Conservation (phyloP, 2,888 invertebrate species). For the Caenorhabditis japonica region DNA sequence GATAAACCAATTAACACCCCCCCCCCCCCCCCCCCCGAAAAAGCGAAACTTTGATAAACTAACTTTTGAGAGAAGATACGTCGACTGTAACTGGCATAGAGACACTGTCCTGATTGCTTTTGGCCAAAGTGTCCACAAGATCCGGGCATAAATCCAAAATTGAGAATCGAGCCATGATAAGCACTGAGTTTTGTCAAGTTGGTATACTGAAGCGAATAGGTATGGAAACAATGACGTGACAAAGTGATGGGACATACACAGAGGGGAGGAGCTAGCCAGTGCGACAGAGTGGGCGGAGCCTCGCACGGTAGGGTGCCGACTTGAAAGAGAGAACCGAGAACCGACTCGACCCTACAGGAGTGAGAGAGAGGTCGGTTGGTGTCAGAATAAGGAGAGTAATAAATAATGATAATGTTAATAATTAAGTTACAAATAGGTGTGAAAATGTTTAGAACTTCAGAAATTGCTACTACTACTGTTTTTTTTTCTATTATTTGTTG, state of each 20-base stretch:
- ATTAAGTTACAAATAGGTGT: slow-evolving; percentile 7
- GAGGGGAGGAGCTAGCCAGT: slow-evolving; percentile 39
- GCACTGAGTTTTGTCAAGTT: slow-evolving; percentile 35
- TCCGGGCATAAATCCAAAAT: slow-evolving; percentile 65
- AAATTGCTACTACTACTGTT: too few relatives aligned
- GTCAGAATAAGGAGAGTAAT: not conserved
- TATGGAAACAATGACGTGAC: slow-evolving; percentile 52
- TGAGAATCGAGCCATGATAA: slow-evolving; percentile 59
- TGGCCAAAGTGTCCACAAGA: slow-evolving; percentile 32
- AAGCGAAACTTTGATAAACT: slow-evolving; percentile 3
- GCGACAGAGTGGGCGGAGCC: slow-evolving; percentile 24
- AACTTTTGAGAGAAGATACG: slow-evolving; percentile 17
- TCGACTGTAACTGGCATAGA: slow-evolving; percentile 1
- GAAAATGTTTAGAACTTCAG: too few relatives aligned
- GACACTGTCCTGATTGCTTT: too few relatives aligned
- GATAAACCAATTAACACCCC: too few relatives aligned
- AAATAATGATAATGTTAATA: too few relatives aligned
- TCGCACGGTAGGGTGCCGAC: slow-evolving; percentile 29
- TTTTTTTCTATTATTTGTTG: too few relatives aligned
- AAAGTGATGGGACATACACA: slow-evolving; percentile 46
- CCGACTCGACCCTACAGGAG: slow-evolving; percentile 5
- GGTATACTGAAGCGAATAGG: slow-evolving; percentile 49
- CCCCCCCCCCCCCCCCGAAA: too few relatives aligned
- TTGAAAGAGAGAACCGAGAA: slow-evolving; percentile 18
- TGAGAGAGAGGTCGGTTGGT: not conserved